Percentiles rank a stretch among this genome's conserved stretches.
Evolutionary conservation across 2,113 vertebrate genomes (phyloP).

Genomic region (Actenoides hombroni): DNA sequence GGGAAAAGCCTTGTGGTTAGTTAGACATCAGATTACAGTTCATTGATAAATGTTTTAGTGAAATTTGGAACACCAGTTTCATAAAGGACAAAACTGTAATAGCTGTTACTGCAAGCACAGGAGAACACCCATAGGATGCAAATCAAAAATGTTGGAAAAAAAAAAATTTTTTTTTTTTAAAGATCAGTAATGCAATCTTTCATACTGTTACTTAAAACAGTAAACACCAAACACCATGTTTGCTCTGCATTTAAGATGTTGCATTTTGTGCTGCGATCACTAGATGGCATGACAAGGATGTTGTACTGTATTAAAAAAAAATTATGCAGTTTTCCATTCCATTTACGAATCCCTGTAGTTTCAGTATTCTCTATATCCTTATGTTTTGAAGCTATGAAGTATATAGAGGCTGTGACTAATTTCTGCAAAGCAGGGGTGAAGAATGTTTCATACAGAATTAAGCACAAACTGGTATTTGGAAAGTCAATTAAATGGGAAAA

Average conservation of each 20-base stretch:
- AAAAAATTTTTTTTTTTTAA: background rate
- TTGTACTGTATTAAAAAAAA: background rate
- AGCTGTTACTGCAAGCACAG: background rate
- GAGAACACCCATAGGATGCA: background rate
- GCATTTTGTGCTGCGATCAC: constrained; percentile 40
- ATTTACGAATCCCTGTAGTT: background rate
- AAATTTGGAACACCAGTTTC: background rate
- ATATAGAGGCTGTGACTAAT: background rate
- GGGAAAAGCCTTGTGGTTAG: background rate
- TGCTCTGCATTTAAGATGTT: background rate
- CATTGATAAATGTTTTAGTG: background rate
- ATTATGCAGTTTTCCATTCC: background rate
- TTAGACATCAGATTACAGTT: background rate
- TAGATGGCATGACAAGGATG: constrained; percentile 68
- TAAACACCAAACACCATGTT: background rate
- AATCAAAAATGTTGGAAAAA: background rate
- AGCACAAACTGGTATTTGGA: background rate
- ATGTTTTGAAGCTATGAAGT: background rate
- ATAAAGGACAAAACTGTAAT: background rate
- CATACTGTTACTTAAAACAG: background rate
- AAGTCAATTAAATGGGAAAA: background rate
- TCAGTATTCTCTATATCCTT: background rate
- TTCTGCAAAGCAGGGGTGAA: background rate
- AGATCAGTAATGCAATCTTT: background rate
- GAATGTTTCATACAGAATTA: background rate